Percentiles rank a stretch among this genome's conserved stretches.
These are phyloP conservation scores for Psix sp. DNA, from an alignment of 1,140 invertebrate species.

Conservation along the genomic window DNA sequence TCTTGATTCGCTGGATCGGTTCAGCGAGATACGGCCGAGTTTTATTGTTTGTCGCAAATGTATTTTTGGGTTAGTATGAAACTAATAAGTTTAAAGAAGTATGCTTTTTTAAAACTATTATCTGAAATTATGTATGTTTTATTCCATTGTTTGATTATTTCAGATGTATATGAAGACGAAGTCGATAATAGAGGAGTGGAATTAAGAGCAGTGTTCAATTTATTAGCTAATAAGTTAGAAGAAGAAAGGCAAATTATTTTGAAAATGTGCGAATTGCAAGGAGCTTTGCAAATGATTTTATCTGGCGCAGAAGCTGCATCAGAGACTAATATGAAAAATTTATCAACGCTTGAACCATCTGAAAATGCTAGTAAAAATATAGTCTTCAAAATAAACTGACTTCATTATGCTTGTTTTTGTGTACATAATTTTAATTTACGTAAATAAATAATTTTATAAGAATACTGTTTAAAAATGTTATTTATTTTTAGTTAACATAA, in stretches of 20 bases:
- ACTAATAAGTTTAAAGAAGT: conserved; percentile 1
- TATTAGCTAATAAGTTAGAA: conserved; percentile 80
- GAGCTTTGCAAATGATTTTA: conserved; percentile 83
- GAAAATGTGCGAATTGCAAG: conserved; percentile 81
- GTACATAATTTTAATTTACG: neutral
- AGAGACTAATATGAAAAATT: conserved; percentile 65
- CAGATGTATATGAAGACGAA: conserved; percentile 82
- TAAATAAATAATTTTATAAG: neutral
- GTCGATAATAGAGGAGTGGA: conserved; percentile 78
- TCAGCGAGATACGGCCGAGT: conserved; percentile 85
- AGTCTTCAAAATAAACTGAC: conserved; percentile 78
- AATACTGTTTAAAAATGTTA: too few species aligned
- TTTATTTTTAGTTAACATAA: too few species aligned
- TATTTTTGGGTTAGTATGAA: conserved; percentile 80
- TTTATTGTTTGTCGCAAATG: conserved; percentile 84
- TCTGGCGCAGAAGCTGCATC: conserved; percentile 75
- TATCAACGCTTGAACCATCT: conserved; percentile 78
- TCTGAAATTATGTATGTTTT: conserved; percentile 9
- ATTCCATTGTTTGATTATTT: conserved; percentile 10
- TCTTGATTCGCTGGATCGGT: conserved; percentile 86
- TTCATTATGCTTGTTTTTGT: neutral
- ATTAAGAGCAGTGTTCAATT: conserved; percentile 79
- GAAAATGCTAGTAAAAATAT: conserved; percentile 80
- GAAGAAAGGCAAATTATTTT: conserved; percentile 83
- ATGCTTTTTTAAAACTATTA: conserved; percentile 1